phyloP scores from a whole-genome alignment of 1,140 invertebrate genomes.

The Listronotus bonariensis region DNA sequence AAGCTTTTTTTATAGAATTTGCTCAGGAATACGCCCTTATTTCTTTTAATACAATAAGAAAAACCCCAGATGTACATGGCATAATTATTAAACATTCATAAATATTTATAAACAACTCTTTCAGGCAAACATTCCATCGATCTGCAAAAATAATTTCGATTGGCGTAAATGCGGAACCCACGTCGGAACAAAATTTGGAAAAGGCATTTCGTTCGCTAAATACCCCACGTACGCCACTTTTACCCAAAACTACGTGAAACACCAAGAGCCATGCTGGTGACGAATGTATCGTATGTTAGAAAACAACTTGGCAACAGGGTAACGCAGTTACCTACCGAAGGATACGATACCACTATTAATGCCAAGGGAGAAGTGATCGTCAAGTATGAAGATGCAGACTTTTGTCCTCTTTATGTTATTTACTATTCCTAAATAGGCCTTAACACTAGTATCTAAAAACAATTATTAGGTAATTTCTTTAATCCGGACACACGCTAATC shows the following conservation, averaged over 20 bases:
- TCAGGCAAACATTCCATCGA: not conserved
- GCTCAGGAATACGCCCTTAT: too few species aligned
- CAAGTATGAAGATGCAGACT: slow-evolving; percentile 3
- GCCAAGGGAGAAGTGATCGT: not conserved
- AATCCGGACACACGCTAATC: too few species aligned
- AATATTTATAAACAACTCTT: too few species aligned
- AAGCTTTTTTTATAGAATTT: too few species aligned
- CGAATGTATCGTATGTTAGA: too few species aligned
- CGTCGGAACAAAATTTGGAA: not conserved
- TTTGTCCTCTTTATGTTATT: slow-evolving; percentile 2
- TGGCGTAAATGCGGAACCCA: not conserved
- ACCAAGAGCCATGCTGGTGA: not conserved
- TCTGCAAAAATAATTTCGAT: slow-evolving; percentile 9
- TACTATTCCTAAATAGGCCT: not conserved
- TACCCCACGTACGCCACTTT: not conserved
- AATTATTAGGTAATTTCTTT: too few species aligned
- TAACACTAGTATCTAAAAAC: too few species aligned
- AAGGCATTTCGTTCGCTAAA: slow-evolving; percentile 1
- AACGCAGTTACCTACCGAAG: not conserved
- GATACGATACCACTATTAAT: slow-evolving; percentile 1
- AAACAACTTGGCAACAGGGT: too few species aligned
- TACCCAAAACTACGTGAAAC: not conserved
- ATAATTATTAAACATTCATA: too few species aligned
- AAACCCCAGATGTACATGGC: too few species aligned
- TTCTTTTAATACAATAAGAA: too few species aligned